Percentiles rank a stretch among this genome's conserved stretches.
phyloP scores from a whole-genome alignment of 2,797 vertebrate genomes.

The Artibeus jamaicensis region DNA sequence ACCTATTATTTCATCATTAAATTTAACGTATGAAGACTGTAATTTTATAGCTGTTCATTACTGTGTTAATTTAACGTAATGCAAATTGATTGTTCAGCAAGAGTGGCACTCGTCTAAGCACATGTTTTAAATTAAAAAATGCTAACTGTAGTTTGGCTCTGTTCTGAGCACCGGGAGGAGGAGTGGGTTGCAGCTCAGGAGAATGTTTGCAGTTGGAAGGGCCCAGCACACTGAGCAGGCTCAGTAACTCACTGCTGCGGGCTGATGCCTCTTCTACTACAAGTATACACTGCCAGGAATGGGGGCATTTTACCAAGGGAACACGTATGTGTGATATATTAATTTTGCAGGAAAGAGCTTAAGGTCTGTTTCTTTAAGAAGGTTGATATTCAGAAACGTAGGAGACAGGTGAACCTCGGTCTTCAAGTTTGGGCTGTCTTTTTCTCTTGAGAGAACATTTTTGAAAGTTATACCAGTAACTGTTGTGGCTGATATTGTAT shows the following conservation, averaged over 20 bases:
- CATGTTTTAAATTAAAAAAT: slow-evolving; percentile 22
- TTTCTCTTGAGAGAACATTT: slow-evolving; percentile 62
- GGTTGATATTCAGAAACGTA: slow-evolving; percentile 58
- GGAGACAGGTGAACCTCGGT: slow-evolving; percentile 5
- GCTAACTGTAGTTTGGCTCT: background rate
- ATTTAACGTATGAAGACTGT: slow-evolving; percentile 52
- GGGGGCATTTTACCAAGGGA: slow-evolving; percentile 14
- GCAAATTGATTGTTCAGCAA: slow-evolving; percentile 46
- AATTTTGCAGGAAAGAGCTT: slow-evolving; percentile 34
- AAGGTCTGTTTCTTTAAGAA: slow-evolving; percentile 40
- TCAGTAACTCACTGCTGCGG: background rate
- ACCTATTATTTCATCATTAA: slow-evolving; percentile 73
- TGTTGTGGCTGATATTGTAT: slow-evolving; percentile 54
- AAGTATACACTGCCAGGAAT: slow-evolving; percentile 42
- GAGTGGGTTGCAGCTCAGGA: background rate
- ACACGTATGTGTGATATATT: background rate
- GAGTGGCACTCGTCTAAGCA: background rate
- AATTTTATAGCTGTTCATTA: slow-evolving; percentile 63
- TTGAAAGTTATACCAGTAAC: slow-evolving; percentile 67
- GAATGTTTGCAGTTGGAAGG: background rate
- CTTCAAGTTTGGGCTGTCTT: slow-evolving; percentile 19
- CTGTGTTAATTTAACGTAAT: slow-evolving; percentile 62
- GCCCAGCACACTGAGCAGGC: slow-evolving; percentile 31
- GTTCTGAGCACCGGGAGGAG: background rate
- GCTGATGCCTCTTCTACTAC: slow-evolving; percentile 1